Evolutionary conservation across 2,113 vertebrate species (phyloP).

Genomic region (Corythornis vintsioides): DNA sequence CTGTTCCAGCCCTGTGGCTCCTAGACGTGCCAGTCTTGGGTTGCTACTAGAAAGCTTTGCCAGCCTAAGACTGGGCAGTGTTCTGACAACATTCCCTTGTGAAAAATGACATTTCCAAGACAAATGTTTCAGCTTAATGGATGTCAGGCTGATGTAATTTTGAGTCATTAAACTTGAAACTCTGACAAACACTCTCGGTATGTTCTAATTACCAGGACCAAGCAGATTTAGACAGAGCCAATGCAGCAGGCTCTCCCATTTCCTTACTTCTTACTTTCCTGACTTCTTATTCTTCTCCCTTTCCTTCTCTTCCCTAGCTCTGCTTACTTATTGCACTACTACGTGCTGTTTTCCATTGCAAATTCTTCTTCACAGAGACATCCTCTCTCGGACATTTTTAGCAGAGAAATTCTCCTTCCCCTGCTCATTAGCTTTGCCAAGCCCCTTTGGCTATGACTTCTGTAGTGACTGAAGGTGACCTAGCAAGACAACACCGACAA

Average conservation of each 20-base stretch:
- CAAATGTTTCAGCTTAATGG: constrained; percentile 39
- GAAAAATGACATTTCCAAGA: constrained; percentile 58
- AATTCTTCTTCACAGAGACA: constrained; percentile 39
- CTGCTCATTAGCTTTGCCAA: constrained; percentile 60
- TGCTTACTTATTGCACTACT: constrained; percentile 32
- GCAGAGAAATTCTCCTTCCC: constrained; percentile 21
- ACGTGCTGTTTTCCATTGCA: constrained; percentile 35
- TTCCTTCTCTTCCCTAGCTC: neutral
- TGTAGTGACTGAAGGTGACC: constrained; percentile 4
- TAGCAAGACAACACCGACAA: constrained; percentile 5
- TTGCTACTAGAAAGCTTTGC: neutral
- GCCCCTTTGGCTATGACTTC: constrained; percentile 22
- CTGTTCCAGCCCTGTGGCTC: neutral
- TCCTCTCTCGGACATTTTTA: constrained; percentile 39
- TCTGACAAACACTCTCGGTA: constrained; percentile 52
- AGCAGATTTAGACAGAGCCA: constrained; percentile 47
- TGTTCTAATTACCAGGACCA: constrained; percentile 57
- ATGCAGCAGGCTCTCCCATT: neutral
- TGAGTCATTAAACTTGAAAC: constrained; percentile 63
- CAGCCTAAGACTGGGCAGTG: neutral
- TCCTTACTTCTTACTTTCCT: neutral
- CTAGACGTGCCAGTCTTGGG: neutral
- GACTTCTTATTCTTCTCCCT: neutral
- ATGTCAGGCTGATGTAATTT: constrained; percentile 57
- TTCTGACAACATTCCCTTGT: constrained; percentile 16